Evolutionary conservation across 2,888 invertebrate genomes (phyloP).

Genomic region (Sympetrum striolatum): DNA sequence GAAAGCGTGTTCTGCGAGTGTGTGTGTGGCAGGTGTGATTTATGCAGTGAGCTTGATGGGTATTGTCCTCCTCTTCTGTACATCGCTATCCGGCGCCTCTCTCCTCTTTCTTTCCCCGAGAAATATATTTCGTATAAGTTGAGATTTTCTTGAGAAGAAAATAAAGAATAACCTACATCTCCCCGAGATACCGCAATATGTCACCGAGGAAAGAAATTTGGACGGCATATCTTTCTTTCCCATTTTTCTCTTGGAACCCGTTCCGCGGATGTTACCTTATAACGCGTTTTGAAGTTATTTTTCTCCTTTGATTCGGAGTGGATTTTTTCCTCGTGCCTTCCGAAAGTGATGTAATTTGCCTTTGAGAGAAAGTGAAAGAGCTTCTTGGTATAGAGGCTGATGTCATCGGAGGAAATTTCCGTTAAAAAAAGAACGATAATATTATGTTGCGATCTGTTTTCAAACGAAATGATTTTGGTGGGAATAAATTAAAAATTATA

Average conservation of each 20-base stretch:
- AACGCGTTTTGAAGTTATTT: neutral
- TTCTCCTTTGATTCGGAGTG: neutral
- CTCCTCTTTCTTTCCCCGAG: neutral
- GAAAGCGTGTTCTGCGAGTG: too few species aligned
- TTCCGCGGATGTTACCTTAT: neutral
- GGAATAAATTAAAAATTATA: too few species aligned
- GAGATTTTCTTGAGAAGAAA: neutral
- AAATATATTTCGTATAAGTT: neutral
- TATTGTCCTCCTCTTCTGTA: neutral
- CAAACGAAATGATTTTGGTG: too few species aligned
- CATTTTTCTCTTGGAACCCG: neutral
- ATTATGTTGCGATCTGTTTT: too few species aligned
- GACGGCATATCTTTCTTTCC: neutral
- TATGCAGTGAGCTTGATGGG: neutral
- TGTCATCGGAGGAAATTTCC: neutral
- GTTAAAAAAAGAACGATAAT: too few species aligned
- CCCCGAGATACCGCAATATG: neutral
- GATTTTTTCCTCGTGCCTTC: neutral
- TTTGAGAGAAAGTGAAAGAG: neutral
- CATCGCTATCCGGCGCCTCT: neutral
- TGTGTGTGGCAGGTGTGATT: neutral
- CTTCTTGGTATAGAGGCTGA: neutral
- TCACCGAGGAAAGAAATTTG: neutral
- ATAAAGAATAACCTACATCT: neutral
- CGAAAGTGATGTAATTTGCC: neutral